Percentiles rank a stretch among this genome's conserved stretches.
Evolutionary conservation across 2,113 vertebrate species (phyloP).

Genomic region (Chelonoidis abingdonii): DNA sequence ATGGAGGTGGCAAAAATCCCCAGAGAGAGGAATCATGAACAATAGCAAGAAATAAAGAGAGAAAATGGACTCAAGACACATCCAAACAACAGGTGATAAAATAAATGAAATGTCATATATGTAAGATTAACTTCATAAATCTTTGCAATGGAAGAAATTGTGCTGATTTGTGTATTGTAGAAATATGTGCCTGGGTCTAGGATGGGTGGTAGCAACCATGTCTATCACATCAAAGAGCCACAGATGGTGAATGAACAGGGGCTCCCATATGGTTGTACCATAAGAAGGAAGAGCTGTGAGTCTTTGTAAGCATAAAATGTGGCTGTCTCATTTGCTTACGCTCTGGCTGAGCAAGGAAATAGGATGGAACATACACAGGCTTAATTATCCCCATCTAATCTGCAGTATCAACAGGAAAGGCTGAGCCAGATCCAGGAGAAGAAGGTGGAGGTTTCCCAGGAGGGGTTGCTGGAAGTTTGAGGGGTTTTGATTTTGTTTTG

Average conservation of each 20-base stretch:
- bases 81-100: conserved; percentile 19
- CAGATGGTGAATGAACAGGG: conserved; percentile 44
- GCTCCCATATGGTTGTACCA: conserved; percentile 11
- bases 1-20: conserved; percentile 40
- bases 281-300: conserved; percentile 32
- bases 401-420: background rate
- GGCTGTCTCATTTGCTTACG: conserved; percentile 16
- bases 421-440: background rate
- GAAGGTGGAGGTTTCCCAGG: background rate
- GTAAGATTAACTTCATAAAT: background rate
- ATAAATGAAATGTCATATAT: background rate
- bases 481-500: background rate
- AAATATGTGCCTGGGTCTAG: conserved; percentile 8
- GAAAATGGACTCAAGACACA: background rate
- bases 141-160: background rate
- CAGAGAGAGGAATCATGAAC: background rate
- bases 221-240: conserved; percentile 7
- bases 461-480: background rate
- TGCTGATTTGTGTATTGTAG: background rate
- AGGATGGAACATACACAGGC: background rate
- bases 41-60: background rate
- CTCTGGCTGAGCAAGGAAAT: conserved; percentile 7
- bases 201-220: background rate
- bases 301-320: background rate
- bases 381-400: conserved; percentile 19